Base-by-base conservation (phyloP, 2,888 invertebrate species). In the Himalopsyche kuldschensis region DNA sequence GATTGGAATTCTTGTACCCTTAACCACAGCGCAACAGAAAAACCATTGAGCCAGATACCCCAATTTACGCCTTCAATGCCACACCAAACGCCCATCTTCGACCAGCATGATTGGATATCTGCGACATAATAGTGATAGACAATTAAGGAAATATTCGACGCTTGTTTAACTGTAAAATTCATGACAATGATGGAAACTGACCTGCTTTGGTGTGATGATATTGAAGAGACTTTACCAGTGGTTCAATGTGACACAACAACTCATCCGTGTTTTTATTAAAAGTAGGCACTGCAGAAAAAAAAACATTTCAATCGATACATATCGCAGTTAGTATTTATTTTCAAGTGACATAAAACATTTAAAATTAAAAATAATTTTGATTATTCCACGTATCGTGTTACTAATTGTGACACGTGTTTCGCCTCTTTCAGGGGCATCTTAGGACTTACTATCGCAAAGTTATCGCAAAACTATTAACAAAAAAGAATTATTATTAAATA, bases 31-130 rank as follows among this genome's bases (percentile, higher is more conserved):
- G 91, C 90, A 41, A 91, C 89, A 4, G 93, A 92, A 89, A 93
- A 94, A n/a, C 94, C 94, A 75, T 91, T 91, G 86, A 91, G 88
- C 94, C 94, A 94, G 84, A 94, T 91, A 84, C 93, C 92, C 94
- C 94, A 94, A 86, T 91, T 92, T 86, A 91, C 90, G 87, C 91
- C 92, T 87, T 89, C 90, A 87, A 89, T 89, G 82, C 89, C 89
- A 86, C 88, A 88, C 30, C 90, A 88, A 82, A 90, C 87, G 83
- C 92, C 92, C 87, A 90, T 88, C 3, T 85, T 77, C 69, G 89
- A 87, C 91, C 92, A 91, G 82, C 89, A 87, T 0, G 91, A 90
- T 81, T 55, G 80, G 63, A 90, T 87, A 35, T 90, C 92, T 91
- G 87, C 27, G 80, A 75, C 17, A 75, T 30, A 55, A 24, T 17